Percentiles rank a stretch among this genome's conserved stretches.
These are phyloP conservation scores for Psettodes erumei DNA, from an alignment of 2,113 vertebrate species.

Conservation along the genomic window DNA sequence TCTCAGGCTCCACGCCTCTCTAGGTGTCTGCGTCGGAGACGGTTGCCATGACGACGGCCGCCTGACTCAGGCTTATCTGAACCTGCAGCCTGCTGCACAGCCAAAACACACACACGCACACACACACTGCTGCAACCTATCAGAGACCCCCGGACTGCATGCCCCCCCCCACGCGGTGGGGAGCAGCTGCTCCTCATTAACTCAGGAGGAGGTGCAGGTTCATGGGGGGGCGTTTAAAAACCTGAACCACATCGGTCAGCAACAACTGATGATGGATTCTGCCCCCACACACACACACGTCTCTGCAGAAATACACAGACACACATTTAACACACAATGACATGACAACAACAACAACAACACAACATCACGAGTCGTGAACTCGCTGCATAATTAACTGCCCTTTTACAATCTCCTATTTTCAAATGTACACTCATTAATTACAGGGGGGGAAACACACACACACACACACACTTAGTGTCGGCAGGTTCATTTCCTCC, in stretches of 20 bases:
- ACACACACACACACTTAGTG: not conserved
- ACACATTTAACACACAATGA: too few relatives aligned
- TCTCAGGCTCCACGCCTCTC: too few relatives aligned
- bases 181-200: slow-evolving; percentile 42
- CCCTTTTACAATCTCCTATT: slow-evolving; percentile 19
- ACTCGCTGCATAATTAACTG: slow-evolving; percentile 15
- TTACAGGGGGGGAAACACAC: slow-evolving; percentile 2
- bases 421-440: slow-evolving; percentile 16
- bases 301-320: too few relatives aligned
- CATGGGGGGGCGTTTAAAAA: too few relatives aligned
- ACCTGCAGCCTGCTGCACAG: not conserved
- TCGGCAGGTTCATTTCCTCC: slow-evolving; percentile 35
- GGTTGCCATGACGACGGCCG: not conserved
- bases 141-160: slow-evolving; percentile 29
- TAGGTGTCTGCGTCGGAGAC: too few relatives aligned
- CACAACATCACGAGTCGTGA: too few relatives aligned
- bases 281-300: too few relatives aligned
- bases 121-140: slow-evolving; percentile 11
- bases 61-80: not conserved
- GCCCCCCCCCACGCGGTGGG: too few relatives aligned
- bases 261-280: too few relatives aligned
- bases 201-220: slow-evolving; percentile 40
- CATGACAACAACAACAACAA: too few relatives aligned
- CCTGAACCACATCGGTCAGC: not conserved
- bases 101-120: too few relatives aligned